These are phyloP conservation scores for Leptodactylus fuscus DNA, from an alignment of 2,113 vertebrate species.

Conservation along the genomic window DNA sequence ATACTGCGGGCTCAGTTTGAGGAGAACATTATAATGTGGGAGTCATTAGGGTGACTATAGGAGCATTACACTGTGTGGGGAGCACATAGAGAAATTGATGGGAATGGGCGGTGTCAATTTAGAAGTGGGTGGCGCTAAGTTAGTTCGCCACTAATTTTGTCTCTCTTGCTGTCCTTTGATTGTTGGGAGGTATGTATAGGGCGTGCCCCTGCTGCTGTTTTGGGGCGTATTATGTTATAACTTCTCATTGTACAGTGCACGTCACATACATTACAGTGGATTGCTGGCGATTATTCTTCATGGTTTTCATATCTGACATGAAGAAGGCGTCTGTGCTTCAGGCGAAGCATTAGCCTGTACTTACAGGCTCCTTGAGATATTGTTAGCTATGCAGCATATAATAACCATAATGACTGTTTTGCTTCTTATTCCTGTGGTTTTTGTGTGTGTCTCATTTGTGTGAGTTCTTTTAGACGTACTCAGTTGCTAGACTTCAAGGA, in stretches of 20 bases:
- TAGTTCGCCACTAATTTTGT: too few relatives aligned
- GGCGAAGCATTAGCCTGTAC: conserved; percentile 41
- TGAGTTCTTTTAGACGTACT: not conserved
- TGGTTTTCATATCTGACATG: conserved; percentile 23
- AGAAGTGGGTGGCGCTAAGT: too few relatives aligned
- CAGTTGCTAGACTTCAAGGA: not conserved
- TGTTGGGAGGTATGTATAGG: too few relatives aligned
- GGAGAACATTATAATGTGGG: too few relatives aligned
- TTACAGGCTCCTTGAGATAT: conserved; percentile 12
- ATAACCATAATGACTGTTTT: conserved; percentile 4
- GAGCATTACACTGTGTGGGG: too few relatives aligned
- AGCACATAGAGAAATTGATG: too few relatives aligned
- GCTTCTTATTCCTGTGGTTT: not conserved
- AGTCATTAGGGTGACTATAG: too few relatives aligned
- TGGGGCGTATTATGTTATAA: too few relatives aligned
- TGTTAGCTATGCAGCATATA: conserved; percentile 18
- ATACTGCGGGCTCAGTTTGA: too few relatives aligned
- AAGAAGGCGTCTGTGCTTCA: not conserved
- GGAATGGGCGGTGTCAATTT: too few relatives aligned
- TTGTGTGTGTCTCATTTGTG: not conserved
- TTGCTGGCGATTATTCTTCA: conserved; percentile 7
- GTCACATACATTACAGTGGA: not conserved
- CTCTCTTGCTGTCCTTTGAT: too few relatives aligned
- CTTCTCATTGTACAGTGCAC: not conserved
- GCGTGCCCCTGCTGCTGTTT: too few relatives aligned